phyloP scores from a whole-genome alignment of 2,797 vertebrate species.

The Neomorphus geoffroyi region DNA sequence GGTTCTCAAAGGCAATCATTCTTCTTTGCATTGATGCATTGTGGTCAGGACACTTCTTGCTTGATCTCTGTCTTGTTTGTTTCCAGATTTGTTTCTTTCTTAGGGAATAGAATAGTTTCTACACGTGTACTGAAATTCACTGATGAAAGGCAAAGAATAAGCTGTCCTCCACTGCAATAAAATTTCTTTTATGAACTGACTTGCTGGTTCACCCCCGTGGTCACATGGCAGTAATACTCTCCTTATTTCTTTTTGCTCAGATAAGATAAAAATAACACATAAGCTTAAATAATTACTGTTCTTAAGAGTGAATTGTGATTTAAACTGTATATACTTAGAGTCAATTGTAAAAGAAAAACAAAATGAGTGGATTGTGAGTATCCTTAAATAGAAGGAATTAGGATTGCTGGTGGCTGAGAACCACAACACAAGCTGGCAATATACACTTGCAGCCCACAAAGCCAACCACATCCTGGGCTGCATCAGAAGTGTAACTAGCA shows the following conservation, averaged over 20 bases:
- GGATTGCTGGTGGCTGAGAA: no score
- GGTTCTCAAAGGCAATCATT: not conserved
- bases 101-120: not conserved
- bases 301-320: not conserved
- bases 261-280: not conserved
- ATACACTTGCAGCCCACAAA: no score
- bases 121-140: not conserved
- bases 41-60: not conserved
- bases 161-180: not conserved
- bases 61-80: not conserved
- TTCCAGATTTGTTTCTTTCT: not conserved
- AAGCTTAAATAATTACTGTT: not conserved
- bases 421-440: no score
- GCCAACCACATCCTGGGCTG: no score
- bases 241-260: not conserved
- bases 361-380: no score
- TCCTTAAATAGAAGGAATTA: no score
- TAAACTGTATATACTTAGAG: not conserved
- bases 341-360: not conserved
- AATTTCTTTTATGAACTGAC: not conserved
- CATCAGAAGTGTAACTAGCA: no score
- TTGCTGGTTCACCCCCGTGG: accelerated
- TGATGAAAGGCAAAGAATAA: not conserved
- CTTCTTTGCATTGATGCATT: not conserved
- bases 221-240: not conserved